These are phyloP conservation scores for Forbesichthys papilliferus DNA, from an alignment of 2,113 vertebrate species.

Conservation along the genomic window DNA sequence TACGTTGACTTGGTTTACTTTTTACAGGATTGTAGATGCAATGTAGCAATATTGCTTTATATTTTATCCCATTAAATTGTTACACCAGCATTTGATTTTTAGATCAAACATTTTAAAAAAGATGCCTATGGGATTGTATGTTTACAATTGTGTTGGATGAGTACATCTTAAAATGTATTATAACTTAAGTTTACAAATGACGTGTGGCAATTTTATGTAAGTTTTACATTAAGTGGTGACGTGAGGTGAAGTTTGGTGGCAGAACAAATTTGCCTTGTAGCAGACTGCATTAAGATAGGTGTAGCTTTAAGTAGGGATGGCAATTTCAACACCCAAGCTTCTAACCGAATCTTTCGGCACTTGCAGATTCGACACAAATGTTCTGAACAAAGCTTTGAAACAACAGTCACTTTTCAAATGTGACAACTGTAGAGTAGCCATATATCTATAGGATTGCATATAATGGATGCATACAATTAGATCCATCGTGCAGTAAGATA, in stretches of 20 bases:
- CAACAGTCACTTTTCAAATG: too few species aligned
- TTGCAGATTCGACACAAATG: too few species aligned
- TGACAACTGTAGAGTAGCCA: too few species aligned
- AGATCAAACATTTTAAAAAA: slow-evolving; percentile 12
- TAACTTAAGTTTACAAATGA: slow-evolving; percentile 10
- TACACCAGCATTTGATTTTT: slow-evolving; percentile 29
- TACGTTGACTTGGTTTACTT: slow-evolving; percentile 45
- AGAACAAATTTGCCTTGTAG: slow-evolving; percentile 1
- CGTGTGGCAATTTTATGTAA: neutral
- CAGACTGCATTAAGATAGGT: slow-evolving; percentile 2
- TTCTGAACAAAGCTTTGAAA: too few species aligned
- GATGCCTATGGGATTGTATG: slow-evolving; percentile 7
- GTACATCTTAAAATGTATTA: neutral
- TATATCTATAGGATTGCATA: too few species aligned
- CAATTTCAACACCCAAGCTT: too few species aligned
- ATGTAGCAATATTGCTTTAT: neutral
- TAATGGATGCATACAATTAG: too few species aligned
- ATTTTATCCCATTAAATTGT: neutral
- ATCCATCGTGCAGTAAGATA: too few species aligned
- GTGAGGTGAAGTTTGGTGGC: neutral
- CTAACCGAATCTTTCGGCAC: too few species aligned
- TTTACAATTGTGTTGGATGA: slow-evolving; percentile 29
- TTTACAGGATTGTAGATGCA: slow-evolving; percentile 30
- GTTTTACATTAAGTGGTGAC: neutral
- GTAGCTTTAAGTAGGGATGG: too few species aligned